A percentile compares a stretch with the other conserved stretches of the same genome.
phyloP scores from a whole-genome alignment of 2,113 vertebrate genomes.

The Lepisosteus oculatus region DNA sequence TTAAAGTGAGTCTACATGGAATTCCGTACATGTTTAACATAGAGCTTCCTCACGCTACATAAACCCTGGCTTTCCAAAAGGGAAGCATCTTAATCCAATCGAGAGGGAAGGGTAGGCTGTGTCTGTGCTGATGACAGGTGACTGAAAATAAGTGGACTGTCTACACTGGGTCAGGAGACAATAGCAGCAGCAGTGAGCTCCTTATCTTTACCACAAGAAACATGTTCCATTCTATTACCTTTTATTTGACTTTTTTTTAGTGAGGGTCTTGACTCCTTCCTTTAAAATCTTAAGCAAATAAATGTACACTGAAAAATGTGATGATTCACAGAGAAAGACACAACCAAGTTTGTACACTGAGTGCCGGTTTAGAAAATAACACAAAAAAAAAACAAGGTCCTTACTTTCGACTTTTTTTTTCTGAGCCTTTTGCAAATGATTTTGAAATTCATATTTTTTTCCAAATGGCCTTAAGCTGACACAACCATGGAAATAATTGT shows the following conservation, averaged over 20 bases:
- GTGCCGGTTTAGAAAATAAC: too few species aligned
- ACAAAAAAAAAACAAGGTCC: too few species aligned
- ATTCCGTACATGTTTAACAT: conserved; percentile 25
- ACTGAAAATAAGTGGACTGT: rapidly evolving
- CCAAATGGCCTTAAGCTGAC: conserved; percentile 36
- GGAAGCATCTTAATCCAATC: conserved; percentile 26
- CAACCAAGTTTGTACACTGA: too few species aligned
- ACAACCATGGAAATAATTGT: conserved; percentile 27
- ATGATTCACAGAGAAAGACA: too few species aligned
- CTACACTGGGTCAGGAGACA: neutral
- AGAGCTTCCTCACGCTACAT: conserved; percentile 15
- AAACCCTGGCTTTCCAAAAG: conserved; percentile 13
- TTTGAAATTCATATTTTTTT: neutral
- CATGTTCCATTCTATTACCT: neutral
- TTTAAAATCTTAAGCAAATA: too few species aligned
- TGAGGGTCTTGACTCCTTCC: too few species aligned
- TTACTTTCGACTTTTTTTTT: too few species aligned
- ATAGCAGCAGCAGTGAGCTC: neutral
- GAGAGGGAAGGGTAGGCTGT: conserved; percentile 14
- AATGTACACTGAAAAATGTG: too few species aligned
- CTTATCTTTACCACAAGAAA: neutral
- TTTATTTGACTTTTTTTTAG: too few species aligned
- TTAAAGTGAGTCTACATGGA: conserved; percentile 20
- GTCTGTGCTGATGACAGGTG: conserved; percentile 10
- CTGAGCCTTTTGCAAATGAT: neutral